These are phyloP conservation scores for Delphinapterus leucas DNA, from an alignment of 2,113 vertebrate genomes.

Conservation along the genomic window DNA sequence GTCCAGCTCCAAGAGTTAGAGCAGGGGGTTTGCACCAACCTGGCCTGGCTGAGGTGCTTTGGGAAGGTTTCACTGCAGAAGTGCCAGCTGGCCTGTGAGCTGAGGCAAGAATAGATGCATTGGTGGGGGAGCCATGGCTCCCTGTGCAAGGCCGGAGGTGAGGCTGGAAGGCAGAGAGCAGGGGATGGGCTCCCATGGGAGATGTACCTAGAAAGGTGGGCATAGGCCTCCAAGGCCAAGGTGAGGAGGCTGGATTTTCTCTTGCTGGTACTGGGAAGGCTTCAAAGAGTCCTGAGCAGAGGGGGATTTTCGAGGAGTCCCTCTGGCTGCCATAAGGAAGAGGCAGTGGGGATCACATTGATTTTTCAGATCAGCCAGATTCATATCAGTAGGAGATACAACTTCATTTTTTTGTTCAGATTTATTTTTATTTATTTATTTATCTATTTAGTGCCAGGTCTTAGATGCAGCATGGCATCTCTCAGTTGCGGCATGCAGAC, in stretches of 20 bases:
- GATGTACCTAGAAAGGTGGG: not conserved
- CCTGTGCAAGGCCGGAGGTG: not conserved
- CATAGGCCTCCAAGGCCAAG: not conserved
- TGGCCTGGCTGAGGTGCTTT: not conserved
- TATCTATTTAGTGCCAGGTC: no score
- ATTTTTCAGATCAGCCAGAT: not conserved
- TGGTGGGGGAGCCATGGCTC: not conserved
- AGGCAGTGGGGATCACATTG: not conserved
- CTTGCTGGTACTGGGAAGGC: not conserved
- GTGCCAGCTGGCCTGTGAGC: not conserved
- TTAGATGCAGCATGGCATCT: no score
- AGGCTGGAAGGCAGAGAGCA: no score
- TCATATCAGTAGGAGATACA: not conserved
- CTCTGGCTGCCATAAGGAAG: not conserved
- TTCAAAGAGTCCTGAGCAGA: not conserved
- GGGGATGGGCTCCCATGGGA: not conserved
- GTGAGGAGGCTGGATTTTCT: not conserved
- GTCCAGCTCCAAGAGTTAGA: accelerated
- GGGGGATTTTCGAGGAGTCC: not conserved
- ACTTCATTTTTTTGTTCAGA: not conserved
- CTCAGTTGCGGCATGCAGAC: not conserved
- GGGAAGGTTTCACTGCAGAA: not conserved
- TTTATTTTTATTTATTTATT: no score
- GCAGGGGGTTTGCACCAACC: not conserved
- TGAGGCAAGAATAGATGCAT: not conserved